Evolutionary conservation across 2,797 vertebrate genomes (phyloP).

Genomic region (Numenius phaeopus): DNA sequence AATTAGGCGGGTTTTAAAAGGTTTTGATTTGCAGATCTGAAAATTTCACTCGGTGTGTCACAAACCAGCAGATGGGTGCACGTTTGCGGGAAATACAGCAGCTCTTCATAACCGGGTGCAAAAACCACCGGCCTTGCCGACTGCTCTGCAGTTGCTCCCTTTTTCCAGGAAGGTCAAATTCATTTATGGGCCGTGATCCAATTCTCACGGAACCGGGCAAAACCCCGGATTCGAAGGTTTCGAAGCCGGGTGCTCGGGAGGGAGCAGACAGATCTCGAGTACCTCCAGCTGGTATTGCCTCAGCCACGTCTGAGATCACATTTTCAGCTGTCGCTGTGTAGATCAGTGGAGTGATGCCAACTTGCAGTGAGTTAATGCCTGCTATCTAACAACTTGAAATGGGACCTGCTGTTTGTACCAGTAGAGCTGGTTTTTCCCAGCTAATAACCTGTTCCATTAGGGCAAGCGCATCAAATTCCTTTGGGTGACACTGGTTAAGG

Average conservation of each 20-base stretch:
- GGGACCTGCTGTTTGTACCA: background rate
- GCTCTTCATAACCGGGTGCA: background rate
- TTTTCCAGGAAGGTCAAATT: constrained; percentile 18
- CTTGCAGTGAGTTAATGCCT: background rate
- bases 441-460: constrained; percentile 59
- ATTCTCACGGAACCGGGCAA: background rate
- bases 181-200: background rate
- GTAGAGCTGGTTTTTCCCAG: constrained; percentile 48
- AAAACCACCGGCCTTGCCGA: background rate
- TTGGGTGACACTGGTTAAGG: constrained; percentile 10
- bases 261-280: background rate
- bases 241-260: background rate
- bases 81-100: background rate
- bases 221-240: background rate
- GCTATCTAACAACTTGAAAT: constrained; percentile 16
- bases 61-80: background rate
- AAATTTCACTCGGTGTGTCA: background rate
- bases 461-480: constrained; percentile 67
- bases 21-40: background rate
- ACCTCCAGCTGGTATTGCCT: constrained; percentile 4
- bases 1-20: background rate
- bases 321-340: background rate
- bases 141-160: background rate
- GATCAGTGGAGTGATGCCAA: constrained; percentile 36
- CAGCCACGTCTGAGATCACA: background rate